These are phyloP conservation scores for Phorcus lineatus DNA, from an alignment of 2,888 invertebrate genomes.

Conservation along the genomic window DNA sequence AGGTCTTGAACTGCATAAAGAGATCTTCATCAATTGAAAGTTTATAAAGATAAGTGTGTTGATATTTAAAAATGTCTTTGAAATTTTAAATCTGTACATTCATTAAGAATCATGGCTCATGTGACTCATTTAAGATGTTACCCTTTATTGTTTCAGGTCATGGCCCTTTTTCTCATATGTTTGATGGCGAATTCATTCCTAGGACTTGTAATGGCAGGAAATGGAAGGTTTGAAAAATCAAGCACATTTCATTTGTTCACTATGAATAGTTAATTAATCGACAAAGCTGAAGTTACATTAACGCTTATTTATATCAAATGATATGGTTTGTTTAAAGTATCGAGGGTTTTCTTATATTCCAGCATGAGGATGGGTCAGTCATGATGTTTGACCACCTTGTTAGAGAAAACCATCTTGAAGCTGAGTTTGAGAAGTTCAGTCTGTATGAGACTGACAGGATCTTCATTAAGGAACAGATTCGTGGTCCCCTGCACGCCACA, in stretches of 20 bases:
- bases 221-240: conserved; percentile 62
- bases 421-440: conserved; percentile 67
- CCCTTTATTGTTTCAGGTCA: conserved; percentile 75
- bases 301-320: too few relatives aligned
- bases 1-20: too few relatives aligned
- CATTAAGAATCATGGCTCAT: too few relatives aligned
- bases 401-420: conserved; percentile 71
- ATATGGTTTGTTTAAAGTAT: too few relatives aligned
- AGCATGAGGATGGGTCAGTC: conserved; percentile 79
- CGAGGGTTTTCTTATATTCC: conserved; percentile 52
- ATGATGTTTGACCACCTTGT: conserved; percentile 77
- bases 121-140: too few relatives aligned
- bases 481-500: conserved; percentile 29
- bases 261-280: too few relatives aligned
- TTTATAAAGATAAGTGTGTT: too few relatives aligned
- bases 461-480: conserved; percentile 78
- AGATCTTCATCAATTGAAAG: too few relatives aligned
- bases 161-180: conserved; percentile 83
- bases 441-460: conserved; percentile 70
- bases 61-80: too few relatives aligned
- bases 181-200: conserved; percentile 78
- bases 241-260: background rate
- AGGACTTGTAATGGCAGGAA: conserved; percentile 46
- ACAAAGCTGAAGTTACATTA: too few relatives aligned
- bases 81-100: too few relatives aligned